Conservation (phyloP, 2,113 vertebrate genomes). For the Hypocryptadius cinnamomeus region DNA sequence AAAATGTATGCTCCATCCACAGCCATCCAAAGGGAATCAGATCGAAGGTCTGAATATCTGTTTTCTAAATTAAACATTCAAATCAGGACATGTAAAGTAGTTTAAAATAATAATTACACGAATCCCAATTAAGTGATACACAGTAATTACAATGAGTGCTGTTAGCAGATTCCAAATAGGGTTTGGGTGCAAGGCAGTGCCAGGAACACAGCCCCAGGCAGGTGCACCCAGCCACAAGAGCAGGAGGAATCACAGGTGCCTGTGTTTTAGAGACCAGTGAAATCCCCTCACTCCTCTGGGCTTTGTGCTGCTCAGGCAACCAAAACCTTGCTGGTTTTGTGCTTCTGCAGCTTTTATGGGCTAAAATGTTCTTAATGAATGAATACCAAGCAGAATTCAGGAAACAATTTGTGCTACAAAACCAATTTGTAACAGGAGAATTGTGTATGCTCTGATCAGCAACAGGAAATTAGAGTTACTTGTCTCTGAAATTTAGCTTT, state of each 20-base stretch:
- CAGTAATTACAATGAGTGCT: conserved; percentile 67
- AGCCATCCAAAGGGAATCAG: conserved; percentile 42
- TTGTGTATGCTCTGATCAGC: background rate
- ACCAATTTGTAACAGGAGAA: background rate
- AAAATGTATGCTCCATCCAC: conserved; percentile 16
- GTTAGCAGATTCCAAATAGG: conserved; percentile 49
- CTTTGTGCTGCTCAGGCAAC: background rate
- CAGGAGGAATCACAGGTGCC: background rate
- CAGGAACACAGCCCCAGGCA: conserved; percentile 16
- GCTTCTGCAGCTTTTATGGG: background rate
- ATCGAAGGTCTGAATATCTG: conserved; percentile 16
- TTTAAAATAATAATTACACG: conserved; percentile 74
- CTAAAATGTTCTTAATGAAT: background rate
- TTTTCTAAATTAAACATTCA: conserved; percentile 66
- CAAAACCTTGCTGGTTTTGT: background rate
- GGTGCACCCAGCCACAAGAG: background rate
- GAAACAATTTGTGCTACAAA: background rate
- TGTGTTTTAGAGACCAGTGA: background rate
- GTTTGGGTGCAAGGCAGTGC: conserved; percentile 13
- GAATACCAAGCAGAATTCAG: background rate
- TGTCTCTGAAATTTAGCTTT: background rate
- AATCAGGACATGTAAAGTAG: conserved; percentile 55
- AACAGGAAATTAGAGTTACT: background rate
- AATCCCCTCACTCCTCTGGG: background rate
- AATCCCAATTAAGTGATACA: conserved; percentile 54